Evolutionary conservation across 2,888 invertebrate genomes (phyloP), one percentile per base, ranked within the genome.

Genomic region (Drosophila subsilvestris): DNA sequence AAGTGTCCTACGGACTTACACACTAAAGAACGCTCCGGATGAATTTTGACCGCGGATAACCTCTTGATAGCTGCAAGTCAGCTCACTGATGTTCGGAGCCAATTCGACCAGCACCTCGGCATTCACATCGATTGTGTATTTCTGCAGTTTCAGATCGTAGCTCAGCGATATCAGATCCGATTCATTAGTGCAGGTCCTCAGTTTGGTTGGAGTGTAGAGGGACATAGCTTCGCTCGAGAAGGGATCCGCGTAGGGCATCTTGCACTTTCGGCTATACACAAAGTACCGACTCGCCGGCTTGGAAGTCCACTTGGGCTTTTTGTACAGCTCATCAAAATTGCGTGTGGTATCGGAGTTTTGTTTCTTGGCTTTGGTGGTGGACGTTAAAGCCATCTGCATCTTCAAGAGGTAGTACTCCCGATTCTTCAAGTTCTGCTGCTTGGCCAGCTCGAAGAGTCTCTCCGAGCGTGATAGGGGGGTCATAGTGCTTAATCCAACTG

Each of bases 211-310:
- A 4, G 17, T 20, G 7, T 55, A 66, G 5, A 68, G 18, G 1
- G 54, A n/a, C 1, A 68, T 3, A 0, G 18, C 58, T 8, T 54
- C 73, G 0, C 7, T 43, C 0, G 78, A 77, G n/a, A 70, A 74
- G n/a, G 78, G 73, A 66, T 80, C 78, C 6, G 32, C 68, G 49
- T 62, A 69, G n/a, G 94, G 93, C 84, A 95, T 95, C 79, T 93
- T 93, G 81, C 95, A 95, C 80, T 93, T 93, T n/a, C 93, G 90
- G 80, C 93, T 94, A 91, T 93, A 88, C 1, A 91, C 91, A 57
- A 85, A 78, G 49, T 66, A 81, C 1, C 37, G 25, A 14, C n/a
- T 56, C 3, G 48, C 8, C 1, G 54, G 42, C 8, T 17, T 44
- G 1, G 6, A 20, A 17, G n/a, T 42, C 32, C 6, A 6, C 37